Evolutionary conservation across 2,797 vertebrate genomes (phyloP), one percentile per base, ranked within the genome.

Genomic region (Acanthurus lineatus): DNA sequence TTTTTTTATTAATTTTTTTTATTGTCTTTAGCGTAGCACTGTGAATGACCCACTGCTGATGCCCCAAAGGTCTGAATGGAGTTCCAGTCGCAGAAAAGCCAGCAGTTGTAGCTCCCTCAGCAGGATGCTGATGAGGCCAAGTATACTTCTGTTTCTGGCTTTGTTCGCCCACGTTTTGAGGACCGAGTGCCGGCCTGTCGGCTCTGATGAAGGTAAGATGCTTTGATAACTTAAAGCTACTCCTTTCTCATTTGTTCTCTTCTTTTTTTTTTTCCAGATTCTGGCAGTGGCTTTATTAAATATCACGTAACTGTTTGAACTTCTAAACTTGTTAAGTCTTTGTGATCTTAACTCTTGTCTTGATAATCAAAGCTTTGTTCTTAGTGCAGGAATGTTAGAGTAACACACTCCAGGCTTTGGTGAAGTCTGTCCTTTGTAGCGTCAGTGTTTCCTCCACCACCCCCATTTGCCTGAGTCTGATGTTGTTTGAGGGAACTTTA

Each of bases 121-220:
- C 89, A 95, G 93, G 92, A 95, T 93, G 94, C 91, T 93, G 90
- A 91, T 88, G 86, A 93, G 88, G 89, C 93, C 89, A 86, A 92
- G 89, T 59, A 56, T 92, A 85, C 89, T 94, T 82, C 88, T 96
- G 83, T 76, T 94, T 77, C 89, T 94, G 75, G 86, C 92, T 74
- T 81, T 95, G 59, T 87, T 93, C 25, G 77, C 88, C 82, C 94
- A 93, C 56, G 77, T 92, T 77, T 69, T 92, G 57, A 88, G 77
- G 57, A 90, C 84, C 11, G 89, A 92, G 62, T 83, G 92, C 60
- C 90, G 91, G 61, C 93, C 94, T 32, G 87, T 91, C 79, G 88
- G 8, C 77, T 62, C 86, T 1, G 94, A 95, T 83, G 94, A 95
- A 87, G 94, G 96, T 96, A 93, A 91, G 94, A 52, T 12, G 25